Evolutionary conservation across 2,113 vertebrate genomes (phyloP).

Genomic region (Austrofundulus limnaeus): DNA sequence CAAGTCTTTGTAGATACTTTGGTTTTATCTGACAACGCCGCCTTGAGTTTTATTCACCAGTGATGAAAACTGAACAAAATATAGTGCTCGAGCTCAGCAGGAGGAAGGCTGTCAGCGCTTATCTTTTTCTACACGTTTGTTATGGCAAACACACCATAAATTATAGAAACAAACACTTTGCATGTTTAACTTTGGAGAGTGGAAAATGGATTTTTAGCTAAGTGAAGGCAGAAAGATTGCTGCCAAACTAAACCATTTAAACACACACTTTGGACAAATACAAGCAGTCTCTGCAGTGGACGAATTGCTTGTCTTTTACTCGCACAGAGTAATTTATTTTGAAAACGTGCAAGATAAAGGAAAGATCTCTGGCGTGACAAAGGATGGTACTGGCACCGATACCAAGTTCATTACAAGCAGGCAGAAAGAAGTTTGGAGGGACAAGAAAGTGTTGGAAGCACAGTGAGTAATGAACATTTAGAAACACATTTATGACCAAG

Average conservation of each 20-base stretch:
- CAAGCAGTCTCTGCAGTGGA: slow-evolving; percentile 24
- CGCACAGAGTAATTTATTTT: slow-evolving; percentile 38
- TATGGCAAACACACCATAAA: slow-evolving; percentile 49
- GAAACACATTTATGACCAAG: background rate
- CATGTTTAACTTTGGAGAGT: slow-evolving; percentile 48
- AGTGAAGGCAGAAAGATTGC: slow-evolving; percentile 39
- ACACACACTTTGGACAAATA: slow-evolving; percentile 26
- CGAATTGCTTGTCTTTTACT: slow-evolving; percentile 47
- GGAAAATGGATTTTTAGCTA: slow-evolving; percentile 47
- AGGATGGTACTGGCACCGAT: slow-evolving; percentile 31
- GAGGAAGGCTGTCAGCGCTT: slow-evolving; percentile 34
- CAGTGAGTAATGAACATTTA: slow-evolving; percentile 19
- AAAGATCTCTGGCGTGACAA: slow-evolving; percentile 39
- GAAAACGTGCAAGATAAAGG: slow-evolving; percentile 48
- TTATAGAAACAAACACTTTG: slow-evolving; percentile 61
- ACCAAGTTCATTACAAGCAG: slow-evolving; percentile 39
- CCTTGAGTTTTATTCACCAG: slow-evolving; percentile 35
- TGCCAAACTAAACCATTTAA: slow-evolving; percentile 35
- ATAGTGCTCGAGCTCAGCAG: slow-evolving; percentile 15
- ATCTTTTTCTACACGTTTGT: slow-evolving; percentile 41
- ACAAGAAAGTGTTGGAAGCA: slow-evolving; percentile 6
- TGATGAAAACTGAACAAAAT: slow-evolving; percentile 38
- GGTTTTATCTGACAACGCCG: slow-evolving; percentile 21
- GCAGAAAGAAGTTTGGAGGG: slow-evolving; percentile 28
- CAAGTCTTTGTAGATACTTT: slow-evolving; percentile 9